phyloP scores from a whole-genome alignment of 2,888 invertebrate species.

The Tetanocera ferruginea region DNA sequence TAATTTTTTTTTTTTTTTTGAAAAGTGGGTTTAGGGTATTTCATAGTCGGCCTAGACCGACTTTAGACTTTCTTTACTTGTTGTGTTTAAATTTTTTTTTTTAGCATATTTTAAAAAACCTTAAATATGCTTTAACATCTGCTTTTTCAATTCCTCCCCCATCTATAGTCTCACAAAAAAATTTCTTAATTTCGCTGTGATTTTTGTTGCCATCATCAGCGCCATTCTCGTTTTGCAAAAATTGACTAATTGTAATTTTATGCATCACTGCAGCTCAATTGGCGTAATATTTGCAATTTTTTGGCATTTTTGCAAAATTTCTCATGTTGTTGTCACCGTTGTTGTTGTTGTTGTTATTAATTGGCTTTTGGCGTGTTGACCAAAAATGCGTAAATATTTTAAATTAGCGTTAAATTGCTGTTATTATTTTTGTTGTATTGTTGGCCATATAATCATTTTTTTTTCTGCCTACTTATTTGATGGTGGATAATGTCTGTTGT shows the following conservation, averaged over 20 bases:
- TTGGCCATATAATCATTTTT: no score
- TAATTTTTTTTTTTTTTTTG: no score
- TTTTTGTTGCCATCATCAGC: neutral
- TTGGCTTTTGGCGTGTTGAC: conserved; percentile 1
- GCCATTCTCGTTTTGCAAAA: neutral
- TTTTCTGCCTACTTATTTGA: no score
- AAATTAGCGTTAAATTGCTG: conserved; percentile 10
- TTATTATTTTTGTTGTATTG: conserved; percentile 10
- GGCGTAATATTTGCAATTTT: conserved; percentile 34
- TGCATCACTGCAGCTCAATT: conserved; percentile 31
- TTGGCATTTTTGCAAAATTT: conserved; percentile 6
- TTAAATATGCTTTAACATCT: neutral
- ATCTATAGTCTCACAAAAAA: neutral
- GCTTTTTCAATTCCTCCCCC: neutral
- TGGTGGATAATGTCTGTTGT: no score
- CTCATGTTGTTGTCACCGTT: conserved; percentile 3
- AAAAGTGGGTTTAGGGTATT: no score
- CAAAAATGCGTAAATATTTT: conserved; percentile 14
- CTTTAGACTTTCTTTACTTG: no score
- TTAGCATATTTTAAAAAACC: neutral
- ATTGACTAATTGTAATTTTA: conserved; percentile 30
- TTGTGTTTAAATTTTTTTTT: no score
- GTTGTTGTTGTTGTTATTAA: conserved; percentile 12
- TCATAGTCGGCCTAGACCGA: no score
- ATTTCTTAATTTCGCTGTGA: neutral